Evolutionary conservation across 2,888 invertebrate species (phyloP), one percentile per base, ranked within the genome.

Genomic region (Ophion slaviceki): DNA sequence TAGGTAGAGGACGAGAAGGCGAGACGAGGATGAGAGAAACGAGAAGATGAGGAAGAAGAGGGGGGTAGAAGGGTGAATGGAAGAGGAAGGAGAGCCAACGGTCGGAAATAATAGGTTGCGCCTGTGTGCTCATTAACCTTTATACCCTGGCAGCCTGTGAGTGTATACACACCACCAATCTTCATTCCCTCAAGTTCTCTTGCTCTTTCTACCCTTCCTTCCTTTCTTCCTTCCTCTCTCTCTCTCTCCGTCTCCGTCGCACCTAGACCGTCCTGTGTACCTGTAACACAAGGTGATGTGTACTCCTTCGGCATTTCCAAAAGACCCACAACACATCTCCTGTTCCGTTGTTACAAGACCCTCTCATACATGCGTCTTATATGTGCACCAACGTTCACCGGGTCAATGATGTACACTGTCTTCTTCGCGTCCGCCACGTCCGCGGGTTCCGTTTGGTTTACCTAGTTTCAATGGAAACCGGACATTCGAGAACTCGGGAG

Each of bases 51-150:
- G 80, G 84, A 71, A 75, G 74, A 62, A 66, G 64, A 47, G 53
- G 66, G 82, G 75, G 68, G 8, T 74, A 72, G 79, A 84, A 32
- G 68, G 59, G 45, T 79, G 70, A 84, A 72, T 75, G 62, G 11
- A 68, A 81, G 81, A 81, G 80, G 70, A 86, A 85, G 78, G 81
- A 78, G 80, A 88, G 82, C 91, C 91, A 91, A 90, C 92, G 91
- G 92, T 91, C 91, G 92, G 90, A 93, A 93, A 94, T 93, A 93
- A 94, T 93, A 94, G 93, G 93, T 93, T 94, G 92, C 92, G 93
- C 93, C 92, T 91, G 92, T 88, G 92, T 92, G 93, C 93, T 93
- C 93, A 94, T 94, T 94, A 94, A 93, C 93, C 93, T 93, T 94
- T 93, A 92, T 93, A 93, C 93, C 93, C 92, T 89, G 90, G 89